These are phyloP conservation scores for Dysmachus trigonus DNA, from an alignment of 2,888 invertebrate species.

Conservation along the genomic window DNA sequence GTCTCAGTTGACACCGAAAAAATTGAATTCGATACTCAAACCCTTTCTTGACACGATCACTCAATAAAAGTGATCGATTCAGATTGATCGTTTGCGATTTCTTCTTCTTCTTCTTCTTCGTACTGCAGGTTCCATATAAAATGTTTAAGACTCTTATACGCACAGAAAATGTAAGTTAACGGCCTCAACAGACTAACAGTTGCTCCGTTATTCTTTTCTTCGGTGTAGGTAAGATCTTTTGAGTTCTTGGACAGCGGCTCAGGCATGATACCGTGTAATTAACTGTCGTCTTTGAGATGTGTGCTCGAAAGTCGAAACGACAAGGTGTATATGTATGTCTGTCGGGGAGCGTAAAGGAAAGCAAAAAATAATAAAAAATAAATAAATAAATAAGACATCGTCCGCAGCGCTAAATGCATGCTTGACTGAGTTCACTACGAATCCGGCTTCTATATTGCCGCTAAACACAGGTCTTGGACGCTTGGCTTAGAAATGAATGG, in stretches of 20 bases:
- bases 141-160: neutral
- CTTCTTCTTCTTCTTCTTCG: no score
- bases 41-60: neutral
- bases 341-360: neutral
- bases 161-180: slow-evolving; percentile 36
- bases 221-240: neutral
- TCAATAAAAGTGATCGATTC: neutral
- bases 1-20: neutral
- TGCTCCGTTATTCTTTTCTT: slow-evolving; percentile 31
- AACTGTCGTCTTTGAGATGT: slow-evolving; percentile 27
- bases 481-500: neutral
- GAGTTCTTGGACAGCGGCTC: neutral
- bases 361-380: no score
- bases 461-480: neutral
- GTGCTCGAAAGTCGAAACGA: neutral
- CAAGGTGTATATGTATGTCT: slow-evolving; percentile 11
- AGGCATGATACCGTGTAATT: slow-evolving; percentile 8
- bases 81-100: neutral
- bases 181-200: slow-evolving; percentile 36
- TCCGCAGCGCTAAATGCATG: neutral
- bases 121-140: neutral
- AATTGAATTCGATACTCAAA: neutral
- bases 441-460: slow-evolving; percentile 6
- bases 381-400: slow-evolving; percentile 25
- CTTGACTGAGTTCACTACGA: slow-evolving; percentile 2